Evolutionary conservation across 35 echinoderm and acorn worm species (phyloP).

Genomic region (Strongylocentrotus purpuratus): DNA sequence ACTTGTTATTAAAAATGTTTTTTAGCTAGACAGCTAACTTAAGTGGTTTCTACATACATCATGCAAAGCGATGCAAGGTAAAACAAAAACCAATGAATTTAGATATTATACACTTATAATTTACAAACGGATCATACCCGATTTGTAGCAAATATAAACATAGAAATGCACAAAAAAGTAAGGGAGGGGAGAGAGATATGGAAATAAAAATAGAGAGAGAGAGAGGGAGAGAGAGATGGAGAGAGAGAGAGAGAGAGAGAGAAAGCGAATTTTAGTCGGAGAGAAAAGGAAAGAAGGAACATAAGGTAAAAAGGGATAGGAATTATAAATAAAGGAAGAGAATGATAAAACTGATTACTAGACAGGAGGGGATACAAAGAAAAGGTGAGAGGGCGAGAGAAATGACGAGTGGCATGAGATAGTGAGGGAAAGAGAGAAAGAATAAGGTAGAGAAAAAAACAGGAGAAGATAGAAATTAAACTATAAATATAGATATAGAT

Average conservation of each 20-base stretch:
- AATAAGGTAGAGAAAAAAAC: background rate
- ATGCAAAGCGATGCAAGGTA: too few relatives aligned
- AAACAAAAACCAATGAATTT: too few relatives aligned
- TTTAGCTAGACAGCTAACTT: too few relatives aligned
- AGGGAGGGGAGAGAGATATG: too few relatives aligned
- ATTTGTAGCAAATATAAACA: too few relatives aligned
- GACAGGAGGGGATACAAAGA: background rate
- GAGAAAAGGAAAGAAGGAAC: background rate
- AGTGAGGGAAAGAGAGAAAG: background rate
- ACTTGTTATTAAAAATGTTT: too few relatives aligned
- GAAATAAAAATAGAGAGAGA: too few relatives aligned
- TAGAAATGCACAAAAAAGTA: too few relatives aligned
- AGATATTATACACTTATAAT: too few relatives aligned
- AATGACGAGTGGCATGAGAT: background rate
- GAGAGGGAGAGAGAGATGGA: background rate
- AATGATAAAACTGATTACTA: background rate
- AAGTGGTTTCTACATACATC: too few relatives aligned
- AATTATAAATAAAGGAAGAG: background rate
- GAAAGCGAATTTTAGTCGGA: background rate
- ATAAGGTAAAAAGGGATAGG: background rate
- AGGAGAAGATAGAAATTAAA: background rate
- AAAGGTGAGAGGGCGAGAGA: background rate
- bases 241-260: background rate
- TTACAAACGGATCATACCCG: too few relatives aligned
- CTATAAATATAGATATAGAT: too few relatives aligned